Evolutionary conservation across 2,888 invertebrate genomes (phyloP).

Genomic region (Coecobrya sp.): DNA sequence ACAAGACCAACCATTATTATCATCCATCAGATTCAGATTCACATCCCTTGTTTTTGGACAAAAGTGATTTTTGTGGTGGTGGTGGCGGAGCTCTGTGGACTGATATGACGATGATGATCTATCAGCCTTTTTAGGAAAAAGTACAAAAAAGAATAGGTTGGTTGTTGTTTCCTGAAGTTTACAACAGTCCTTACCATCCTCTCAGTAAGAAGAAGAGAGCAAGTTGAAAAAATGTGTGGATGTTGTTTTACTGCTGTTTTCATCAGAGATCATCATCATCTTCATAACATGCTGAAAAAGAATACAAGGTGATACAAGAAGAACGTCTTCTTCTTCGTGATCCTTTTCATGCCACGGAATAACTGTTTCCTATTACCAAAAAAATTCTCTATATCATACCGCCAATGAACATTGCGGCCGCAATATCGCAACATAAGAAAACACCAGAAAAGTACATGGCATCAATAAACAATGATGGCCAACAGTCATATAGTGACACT

Average conservation of each 20-base stretch:
- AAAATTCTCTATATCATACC: background rate
- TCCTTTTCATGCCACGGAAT: slow-evolving; percentile 78
- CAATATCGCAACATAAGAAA: slow-evolving; percentile 36
- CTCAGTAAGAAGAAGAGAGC: slow-evolving; percentile 28
- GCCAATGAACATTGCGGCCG: slow-evolving; percentile 48
- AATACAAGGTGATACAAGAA: slow-evolving; percentile 59
- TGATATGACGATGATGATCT: slow-evolving; percentile 61
- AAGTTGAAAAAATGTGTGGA: slow-evolving; percentile 60
- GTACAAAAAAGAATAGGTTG: slow-evolving; percentile 52
- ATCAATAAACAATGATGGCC: too few species aligned
- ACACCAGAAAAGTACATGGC: slow-evolving; percentile 15
- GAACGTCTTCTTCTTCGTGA: slow-evolving; percentile 43
- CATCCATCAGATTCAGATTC: slow-evolving; percentile 48
- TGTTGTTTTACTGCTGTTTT: slow-evolving; percentile 61
- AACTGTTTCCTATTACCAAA: slow-evolving; percentile 75
- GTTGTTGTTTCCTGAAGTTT: slow-evolving; percentile 69
- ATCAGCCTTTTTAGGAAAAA: slow-evolving; percentile 78
- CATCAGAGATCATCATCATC: slow-evolving; percentile 38
- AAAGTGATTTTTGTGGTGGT: slow-evolving; percentile 67
- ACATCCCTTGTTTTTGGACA: slow-evolving; percentile 69
- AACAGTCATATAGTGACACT: slow-evolving; percentile 38
- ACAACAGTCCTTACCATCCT: slow-evolving; percentile 6
- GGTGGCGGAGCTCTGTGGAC: slow-evolving; percentile 31
- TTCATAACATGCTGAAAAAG: slow-evolving; percentile 10
- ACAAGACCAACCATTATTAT: slow-evolving; percentile 46